phyloP scores from a whole-genome alignment of 1,140 invertebrate genomes.

The Dendroctonus ponderosae region DNA sequence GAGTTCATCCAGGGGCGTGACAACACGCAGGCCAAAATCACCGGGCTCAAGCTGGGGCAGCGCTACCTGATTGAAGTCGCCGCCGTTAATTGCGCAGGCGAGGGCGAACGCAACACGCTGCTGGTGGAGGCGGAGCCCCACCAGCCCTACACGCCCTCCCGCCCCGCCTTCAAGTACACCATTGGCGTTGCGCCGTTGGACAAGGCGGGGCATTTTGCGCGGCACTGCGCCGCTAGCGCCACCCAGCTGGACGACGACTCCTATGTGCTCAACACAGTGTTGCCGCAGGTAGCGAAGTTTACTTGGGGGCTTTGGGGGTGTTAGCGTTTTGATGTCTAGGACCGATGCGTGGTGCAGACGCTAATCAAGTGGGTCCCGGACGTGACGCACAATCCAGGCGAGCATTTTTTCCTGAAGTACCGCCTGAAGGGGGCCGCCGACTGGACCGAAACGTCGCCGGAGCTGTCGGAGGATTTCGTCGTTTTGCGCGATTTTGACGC shows the following conservation, averaged over 20 bases:
- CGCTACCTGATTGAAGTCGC: conserved; percentile 85
- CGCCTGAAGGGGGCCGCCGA: conserved; percentile 66
- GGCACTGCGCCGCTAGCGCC: too few species aligned
- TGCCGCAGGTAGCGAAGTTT: too few species aligned
- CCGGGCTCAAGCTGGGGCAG: conserved; percentile 76
- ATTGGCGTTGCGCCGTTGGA: conserved; percentile 36
- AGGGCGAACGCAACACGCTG: conserved; percentile 61
- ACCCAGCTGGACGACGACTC: conserved; percentile 34
- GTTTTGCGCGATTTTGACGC: conserved; percentile 72
- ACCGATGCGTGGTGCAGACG: conserved; percentile 66
- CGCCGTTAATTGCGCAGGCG: conserved; percentile 80
- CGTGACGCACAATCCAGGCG: conserved; percentile 69
- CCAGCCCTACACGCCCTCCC: conserved; percentile 34
- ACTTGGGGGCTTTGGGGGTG: too few species aligned
- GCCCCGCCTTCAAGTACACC: conserved; percentile 39
- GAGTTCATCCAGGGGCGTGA: conserved; percentile 75
- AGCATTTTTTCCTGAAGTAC: conserved; percentile 91
- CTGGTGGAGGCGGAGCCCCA: conserved; percentile 37
- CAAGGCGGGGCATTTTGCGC: conserved; percentile 19
- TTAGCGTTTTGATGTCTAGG: not conserved
- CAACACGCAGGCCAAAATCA: conserved; percentile 76
- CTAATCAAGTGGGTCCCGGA: conserved; percentile 80
- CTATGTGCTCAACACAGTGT: conserved; percentile 20
- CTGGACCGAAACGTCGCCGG: conserved; percentile 60
- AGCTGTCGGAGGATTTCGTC: conserved; percentile 65